Evolutionary conservation across 2,113 vertebrate species (phyloP).

Genomic region (Saccopteryx leptura): DNA sequence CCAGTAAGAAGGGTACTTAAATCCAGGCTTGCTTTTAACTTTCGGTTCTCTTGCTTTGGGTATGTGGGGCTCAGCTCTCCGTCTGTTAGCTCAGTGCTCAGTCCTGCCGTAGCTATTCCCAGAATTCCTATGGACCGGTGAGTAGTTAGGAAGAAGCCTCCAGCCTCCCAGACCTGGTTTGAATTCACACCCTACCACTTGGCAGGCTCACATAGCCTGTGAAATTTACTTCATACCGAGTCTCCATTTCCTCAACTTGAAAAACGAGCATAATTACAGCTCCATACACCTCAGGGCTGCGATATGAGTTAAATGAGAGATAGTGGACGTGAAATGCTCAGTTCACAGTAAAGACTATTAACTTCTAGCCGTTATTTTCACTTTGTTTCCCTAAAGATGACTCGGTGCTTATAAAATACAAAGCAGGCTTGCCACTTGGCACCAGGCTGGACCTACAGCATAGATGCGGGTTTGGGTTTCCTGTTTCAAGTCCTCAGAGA

Average conservation of each 20-base stretch:
- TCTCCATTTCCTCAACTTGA: constrained; percentile 28
- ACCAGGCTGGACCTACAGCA: neutral
- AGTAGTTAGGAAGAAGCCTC: neutral
- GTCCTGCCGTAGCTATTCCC: neutral
- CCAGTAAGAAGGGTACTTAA: neutral
- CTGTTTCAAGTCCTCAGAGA: neutral
- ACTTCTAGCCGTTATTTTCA: neutral
- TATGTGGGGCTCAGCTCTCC: neutral
- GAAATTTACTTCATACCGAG: neutral
- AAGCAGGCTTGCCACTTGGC: neutral
- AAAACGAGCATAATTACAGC: neutral
- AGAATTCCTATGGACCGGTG: neutral
- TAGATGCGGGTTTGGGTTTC: neutral
- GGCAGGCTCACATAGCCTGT: neutral
- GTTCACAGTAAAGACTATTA: neutral
- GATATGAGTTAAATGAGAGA: constrained; percentile 39
- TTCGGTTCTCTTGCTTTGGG: neutral
- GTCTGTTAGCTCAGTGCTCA: neutral
- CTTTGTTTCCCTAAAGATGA: constrained; percentile 30
- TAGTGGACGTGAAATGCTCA: neutral
- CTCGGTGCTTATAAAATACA: neutral
- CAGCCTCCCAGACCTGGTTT: neutral
- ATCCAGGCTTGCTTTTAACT: neutral
- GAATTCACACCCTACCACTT: neutral
- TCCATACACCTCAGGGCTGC: neutral